These are phyloP conservation scores for Oncorhynchus tshawytscha DNA, from an alignment of 2,113 vertebrate species.

Conservation along the genomic window DNA sequence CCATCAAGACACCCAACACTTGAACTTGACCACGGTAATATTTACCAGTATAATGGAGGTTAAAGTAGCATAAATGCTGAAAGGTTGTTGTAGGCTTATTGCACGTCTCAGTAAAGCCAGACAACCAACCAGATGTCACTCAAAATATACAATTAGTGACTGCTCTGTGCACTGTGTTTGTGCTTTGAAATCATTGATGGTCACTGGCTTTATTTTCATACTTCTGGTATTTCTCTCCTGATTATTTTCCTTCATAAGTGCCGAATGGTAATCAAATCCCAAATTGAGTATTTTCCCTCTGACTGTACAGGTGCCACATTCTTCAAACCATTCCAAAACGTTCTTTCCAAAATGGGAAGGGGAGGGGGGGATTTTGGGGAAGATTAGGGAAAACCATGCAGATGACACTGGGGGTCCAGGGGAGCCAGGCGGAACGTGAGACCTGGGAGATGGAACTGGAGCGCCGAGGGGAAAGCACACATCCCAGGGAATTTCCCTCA, in stretches of 20 bases:
- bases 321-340: constrained; percentile 35
- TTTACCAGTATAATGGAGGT: constrained; percentile 53
- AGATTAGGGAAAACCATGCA: constrained; percentile 70
- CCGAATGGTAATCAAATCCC: constrained; percentile 64
- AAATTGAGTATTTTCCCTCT: constrained; percentile 70
- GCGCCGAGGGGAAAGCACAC: constrained; percentile 3
- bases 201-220: constrained; percentile 66
- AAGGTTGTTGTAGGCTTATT: constrained; percentile 46
- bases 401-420: constrained; percentile 58
- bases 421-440: constrained; percentile 42
- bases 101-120: constrained; percentile 37
- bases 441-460: constrained; percentile 14
- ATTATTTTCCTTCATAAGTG: constrained; percentile 67
- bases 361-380: constrained; percentile 43
- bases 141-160: constrained; percentile 54
- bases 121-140: constrained; percentile 33
- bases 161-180: constrained; percentile 47
- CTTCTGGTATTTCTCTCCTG: constrained; percentile 54
- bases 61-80: constrained; percentile 37
- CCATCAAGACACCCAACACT: constrained; percentile 27
- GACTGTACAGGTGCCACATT: constrained; percentile 32
- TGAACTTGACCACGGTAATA: constrained; percentile 48
- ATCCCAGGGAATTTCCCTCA: constrained; percentile 56
- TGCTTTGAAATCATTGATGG: constrained; percentile 63
- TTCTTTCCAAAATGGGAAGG: constrained; percentile 30